Conservation (phyloP, 2,888 invertebrate genomes). For the Anaspis maculata region DNA sequence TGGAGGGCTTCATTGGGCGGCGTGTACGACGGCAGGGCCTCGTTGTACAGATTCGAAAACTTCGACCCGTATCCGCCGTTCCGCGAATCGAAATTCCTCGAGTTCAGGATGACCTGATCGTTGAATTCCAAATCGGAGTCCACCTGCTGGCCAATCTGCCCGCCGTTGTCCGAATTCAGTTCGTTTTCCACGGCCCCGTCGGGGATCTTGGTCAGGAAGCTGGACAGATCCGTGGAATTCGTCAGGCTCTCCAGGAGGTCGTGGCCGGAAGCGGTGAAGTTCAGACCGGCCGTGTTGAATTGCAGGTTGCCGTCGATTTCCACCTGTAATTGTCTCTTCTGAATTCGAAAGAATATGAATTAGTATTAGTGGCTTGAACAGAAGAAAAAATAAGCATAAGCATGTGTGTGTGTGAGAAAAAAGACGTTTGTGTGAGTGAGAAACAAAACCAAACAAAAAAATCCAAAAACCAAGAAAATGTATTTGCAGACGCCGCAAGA, state of each 20-base stretch:
- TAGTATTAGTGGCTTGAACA: too few relatives aligned
- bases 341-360: too few relatives aligned
- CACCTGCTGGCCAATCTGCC: slow-evolving; percentile 40
- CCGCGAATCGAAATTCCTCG: slow-evolving; percentile 34
- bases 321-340: too few relatives aligned
- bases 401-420: too few relatives aligned
- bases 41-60: slow-evolving; percentile 40
- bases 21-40: slow-evolving; percentile 39
- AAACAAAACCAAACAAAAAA: too few relatives aligned
- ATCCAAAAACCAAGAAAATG: too few relatives aligned
- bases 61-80: slow-evolving; percentile 33
- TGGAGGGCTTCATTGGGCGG: slow-evolving; percentile 36
- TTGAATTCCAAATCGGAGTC: slow-evolving; percentile 63
- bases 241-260: slow-evolving; percentile 67
- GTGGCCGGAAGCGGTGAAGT: slow-evolving; percentile 68
- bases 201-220: slow-evolving; percentile 60
- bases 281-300: slow-evolving; percentile 73
- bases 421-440: too few relatives aligned
- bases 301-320: slow-evolving; percentile 42
- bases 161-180: too few relatives aligned
- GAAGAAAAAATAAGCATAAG: too few relatives aligned
- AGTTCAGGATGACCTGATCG: slow-evolving; percentile 70
- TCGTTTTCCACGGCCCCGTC: too few relatives aligned
- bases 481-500: too few relatives aligned
- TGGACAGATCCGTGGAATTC: slow-evolving; percentile 67